Conservation (phyloP, 2,113 vertebrate genomes). For the Amazona vittata region DNA sequence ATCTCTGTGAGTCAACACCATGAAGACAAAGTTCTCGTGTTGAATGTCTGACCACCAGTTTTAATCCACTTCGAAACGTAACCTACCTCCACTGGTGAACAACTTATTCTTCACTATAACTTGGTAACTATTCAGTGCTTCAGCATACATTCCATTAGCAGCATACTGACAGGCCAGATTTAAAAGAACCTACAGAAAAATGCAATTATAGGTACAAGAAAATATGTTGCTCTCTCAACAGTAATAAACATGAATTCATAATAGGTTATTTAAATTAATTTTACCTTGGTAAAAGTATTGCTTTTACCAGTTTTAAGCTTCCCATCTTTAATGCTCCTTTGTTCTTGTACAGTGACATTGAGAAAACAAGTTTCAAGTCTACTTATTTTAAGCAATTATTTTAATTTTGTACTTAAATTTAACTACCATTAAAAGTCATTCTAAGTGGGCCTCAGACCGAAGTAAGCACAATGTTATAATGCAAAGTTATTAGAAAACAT, state of each 20-base stretch:
- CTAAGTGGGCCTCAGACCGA: not conserved
- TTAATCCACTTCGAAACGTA: not conserved
- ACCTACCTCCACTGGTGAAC: constrained; percentile 92
- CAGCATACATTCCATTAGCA: constrained; percentile 94
- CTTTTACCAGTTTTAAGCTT: not conserved
- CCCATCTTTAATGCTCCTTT: not conserved
- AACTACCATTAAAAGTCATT: not conserved
- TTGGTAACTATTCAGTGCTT: constrained; percentile 94
- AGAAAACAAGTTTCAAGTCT: not conserved
- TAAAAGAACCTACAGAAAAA: constrained; percentile 86
- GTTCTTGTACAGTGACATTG: not conserved
- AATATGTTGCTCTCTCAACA: not conserved
- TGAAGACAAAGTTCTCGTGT: not conserved
- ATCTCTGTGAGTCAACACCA: not conserved
- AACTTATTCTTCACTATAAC: constrained; percentile 98
- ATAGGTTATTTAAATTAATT: not conserved
- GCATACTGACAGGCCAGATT: constrained; percentile 94
- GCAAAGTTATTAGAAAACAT: not conserved
- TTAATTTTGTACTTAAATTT: not conserved
- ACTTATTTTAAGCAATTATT: not conserved
- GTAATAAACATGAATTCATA: not conserved
- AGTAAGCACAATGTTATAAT: not conserved
- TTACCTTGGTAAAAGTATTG: not conserved
- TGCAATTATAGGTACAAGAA: not conserved
- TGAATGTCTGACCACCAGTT: not conserved